phyloP scores from a whole-genome alignment of 2,888 invertebrate genomes.

The Pasiphila rectangulata region DNA sequence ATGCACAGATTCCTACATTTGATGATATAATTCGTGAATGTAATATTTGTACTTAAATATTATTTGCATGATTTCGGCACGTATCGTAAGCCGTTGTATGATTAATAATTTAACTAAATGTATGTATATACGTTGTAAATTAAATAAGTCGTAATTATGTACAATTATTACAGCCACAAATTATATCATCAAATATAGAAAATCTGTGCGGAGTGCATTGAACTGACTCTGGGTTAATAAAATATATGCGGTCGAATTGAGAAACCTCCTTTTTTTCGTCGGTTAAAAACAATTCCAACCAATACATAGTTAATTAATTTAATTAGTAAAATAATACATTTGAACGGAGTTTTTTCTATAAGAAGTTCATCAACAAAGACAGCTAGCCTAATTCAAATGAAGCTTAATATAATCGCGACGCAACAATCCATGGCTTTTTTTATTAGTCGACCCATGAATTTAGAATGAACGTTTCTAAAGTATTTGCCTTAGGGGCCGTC shows the following conservation, averaged over 20 bases:
- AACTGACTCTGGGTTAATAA: too few relatives aligned
- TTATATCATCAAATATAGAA: too few relatives aligned
- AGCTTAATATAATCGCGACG: background rate
- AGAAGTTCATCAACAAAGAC: background rate
- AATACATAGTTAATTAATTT: too few relatives aligned
- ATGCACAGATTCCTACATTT: conserved; percentile 40
- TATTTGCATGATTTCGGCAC: background rate
- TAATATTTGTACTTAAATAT: conserved; percentile 5
- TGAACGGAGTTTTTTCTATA: background rate
- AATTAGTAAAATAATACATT: background rate
- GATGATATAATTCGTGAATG: conserved; percentile 8
- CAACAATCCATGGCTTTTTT: conserved; percentile 10
- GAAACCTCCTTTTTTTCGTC: too few relatives aligned
- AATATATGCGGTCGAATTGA: too few relatives aligned
- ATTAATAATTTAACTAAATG: too few relatives aligned
- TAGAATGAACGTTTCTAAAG: conserved; percentile 15
- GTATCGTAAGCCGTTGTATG: background rate
- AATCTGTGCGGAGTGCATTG: too few relatives aligned
- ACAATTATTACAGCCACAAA: too few relatives aligned
- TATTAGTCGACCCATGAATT: conserved; percentile 27
- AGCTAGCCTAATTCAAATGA: background rate
- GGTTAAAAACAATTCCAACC: too few relatives aligned
- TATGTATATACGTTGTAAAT: too few relatives aligned
- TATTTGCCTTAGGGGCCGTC: too few relatives aligned
- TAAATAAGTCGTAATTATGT: too few relatives aligned